Percentiles rank a stretch among this genome's conserved stretches.
phyloP scores from a whole-genome alignment of 2,888 invertebrate species.

The Cheilosia vernalis region DNA sequence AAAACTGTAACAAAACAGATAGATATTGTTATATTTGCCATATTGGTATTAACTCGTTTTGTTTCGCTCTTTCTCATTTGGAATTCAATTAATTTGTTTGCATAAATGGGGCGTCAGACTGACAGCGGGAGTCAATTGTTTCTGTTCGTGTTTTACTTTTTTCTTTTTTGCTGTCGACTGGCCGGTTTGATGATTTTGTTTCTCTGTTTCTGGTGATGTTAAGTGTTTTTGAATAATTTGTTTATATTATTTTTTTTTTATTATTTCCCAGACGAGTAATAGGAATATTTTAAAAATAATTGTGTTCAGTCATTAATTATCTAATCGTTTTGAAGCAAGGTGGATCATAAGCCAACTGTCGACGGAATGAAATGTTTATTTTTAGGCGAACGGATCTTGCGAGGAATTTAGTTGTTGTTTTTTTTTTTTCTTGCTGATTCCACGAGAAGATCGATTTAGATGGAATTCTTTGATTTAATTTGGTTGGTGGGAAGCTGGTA shows the following conservation, averaged over 20 bases:
- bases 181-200: slow-evolving; percentile 18
- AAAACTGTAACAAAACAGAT: slow-evolving; percentile 53
- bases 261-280: not conserved
- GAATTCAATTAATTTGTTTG: slow-evolving; percentile 59
- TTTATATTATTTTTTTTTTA: not conserved
- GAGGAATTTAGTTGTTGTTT: not conserved
- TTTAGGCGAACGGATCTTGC: not conserved
- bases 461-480: too few species aligned
- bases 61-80: slow-evolving; percentile 18
- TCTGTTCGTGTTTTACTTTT: slow-evolving; percentile 6
- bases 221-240: slow-evolving; percentile 47
- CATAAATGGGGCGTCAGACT: slow-evolving; percentile 55
- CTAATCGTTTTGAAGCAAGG: slow-evolving; percentile 39
- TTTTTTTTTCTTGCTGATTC: not conserved
- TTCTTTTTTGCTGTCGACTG: not conserved
- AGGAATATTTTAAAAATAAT: slow-evolving; percentile 42
- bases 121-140: slow-evolving; percentile 60
- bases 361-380: slow-evolving; percentile 6
- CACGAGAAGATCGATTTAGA: too few species aligned
- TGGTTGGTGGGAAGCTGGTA: too few species aligned
- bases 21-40: slow-evolving; percentile 64
- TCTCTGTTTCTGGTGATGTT: slow-evolving; percentile 24
- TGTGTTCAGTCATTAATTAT: slow-evolving; percentile 44
- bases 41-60: slow-evolving; percentile 57
- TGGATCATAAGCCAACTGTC: slow-evolving; percentile 17